phyloP scores from a whole-genome alignment of 2,888 invertebrate genomes.

The Caenorhabditis sulstoni region DNA sequence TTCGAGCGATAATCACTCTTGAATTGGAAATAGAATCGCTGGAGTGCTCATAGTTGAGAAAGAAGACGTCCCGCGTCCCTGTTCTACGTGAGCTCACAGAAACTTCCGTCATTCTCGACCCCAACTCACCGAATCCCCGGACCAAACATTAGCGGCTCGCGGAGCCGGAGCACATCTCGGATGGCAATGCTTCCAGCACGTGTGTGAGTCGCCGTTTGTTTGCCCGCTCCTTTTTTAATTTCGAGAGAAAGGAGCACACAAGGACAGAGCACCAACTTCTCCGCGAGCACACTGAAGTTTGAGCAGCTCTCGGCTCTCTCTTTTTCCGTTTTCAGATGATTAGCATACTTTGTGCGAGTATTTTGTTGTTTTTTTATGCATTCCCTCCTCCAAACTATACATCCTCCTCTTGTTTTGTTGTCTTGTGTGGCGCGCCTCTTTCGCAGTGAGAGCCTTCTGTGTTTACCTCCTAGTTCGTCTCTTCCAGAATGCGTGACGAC shows the following conservation, averaged over 20 bases:
- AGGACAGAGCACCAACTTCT: not conserved
- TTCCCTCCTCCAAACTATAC: slow-evolving; percentile 51
- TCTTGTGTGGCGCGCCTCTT: slow-evolving; percentile 19
- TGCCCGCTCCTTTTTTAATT: slow-evolving; percentile 57
- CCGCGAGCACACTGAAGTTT: slow-evolving; percentile 5
- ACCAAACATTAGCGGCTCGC: slow-evolving; percentile 44
- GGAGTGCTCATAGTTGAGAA: too few relatives aligned
- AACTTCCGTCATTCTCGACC: slow-evolving; percentile 34
- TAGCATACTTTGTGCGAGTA: slow-evolving; percentile 33
- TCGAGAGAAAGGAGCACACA: slow-evolving; percentile 27
- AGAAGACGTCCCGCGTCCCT: too few relatives aligned
- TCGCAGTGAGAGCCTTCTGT: too few relatives aligned
- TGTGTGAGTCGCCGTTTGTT: slow-evolving; percentile 41
- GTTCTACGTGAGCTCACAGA: too few relatives aligned
- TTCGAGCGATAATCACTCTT: too few relatives aligned
- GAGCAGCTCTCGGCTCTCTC: slow-evolving; percentile 6
- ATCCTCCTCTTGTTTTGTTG: slow-evolving; percentile 34
- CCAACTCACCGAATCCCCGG: too few relatives aligned
- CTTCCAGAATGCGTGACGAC: slow-evolving; percentile 20
- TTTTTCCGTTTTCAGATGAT: slow-evolving; percentile 22
- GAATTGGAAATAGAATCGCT: too few relatives aligned
- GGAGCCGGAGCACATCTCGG: slow-evolving; percentile 24
- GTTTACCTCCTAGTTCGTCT: slow-evolving; percentile 34
- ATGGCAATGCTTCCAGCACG: slow-evolving; percentile 43
- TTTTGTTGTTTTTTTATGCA: slow-evolving; percentile 27